phyloP scores from a whole-genome alignment of 2,797 vertebrate genomes.

The Synanceia verrucosa region DNA sequence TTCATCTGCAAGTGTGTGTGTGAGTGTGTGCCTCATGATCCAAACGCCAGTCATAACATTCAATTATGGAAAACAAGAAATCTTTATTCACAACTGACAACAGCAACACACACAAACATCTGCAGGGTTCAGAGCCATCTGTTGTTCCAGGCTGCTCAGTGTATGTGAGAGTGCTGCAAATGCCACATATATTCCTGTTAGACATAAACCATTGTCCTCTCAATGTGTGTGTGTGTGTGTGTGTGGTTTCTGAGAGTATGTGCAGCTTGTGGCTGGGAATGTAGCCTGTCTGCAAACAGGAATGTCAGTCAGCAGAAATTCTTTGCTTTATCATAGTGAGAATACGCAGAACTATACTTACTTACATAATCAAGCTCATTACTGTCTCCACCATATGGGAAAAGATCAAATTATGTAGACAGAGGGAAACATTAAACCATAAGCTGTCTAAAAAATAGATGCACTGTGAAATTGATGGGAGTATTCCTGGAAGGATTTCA shows the following conservation, averaged over 20 bases:
- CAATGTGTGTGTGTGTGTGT: constrained; percentile 15
- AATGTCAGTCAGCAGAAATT: constrained; percentile 61
- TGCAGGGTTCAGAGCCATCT: constrained; percentile 74
- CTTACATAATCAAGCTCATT: constrained; percentile 12
- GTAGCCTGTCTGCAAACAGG: constrained; percentile 44
- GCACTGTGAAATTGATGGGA: constrained; percentile 15
- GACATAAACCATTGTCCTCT: constrained; percentile 59
- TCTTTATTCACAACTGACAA: constrained; percentile 75
- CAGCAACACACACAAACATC: constrained; percentile 69
- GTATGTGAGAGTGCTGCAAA: constrained; percentile 37
- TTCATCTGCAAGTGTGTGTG: background rate
- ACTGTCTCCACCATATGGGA: constrained; percentile 13
- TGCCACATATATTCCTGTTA: constrained; percentile 45
- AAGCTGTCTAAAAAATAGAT: constrained; percentile 11
- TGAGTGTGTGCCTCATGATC: constrained; percentile 41
- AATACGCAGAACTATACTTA: constrained; percentile 20
- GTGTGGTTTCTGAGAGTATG: constrained; percentile 47
- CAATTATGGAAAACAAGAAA: constrained; percentile 73
- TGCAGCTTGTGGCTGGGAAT: constrained; percentile 49
- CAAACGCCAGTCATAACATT: constrained; percentile 61
- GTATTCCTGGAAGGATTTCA: constrained; percentile 17
- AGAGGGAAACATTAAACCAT: constrained; percentile 20
- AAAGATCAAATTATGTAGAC: constrained; percentile 12
- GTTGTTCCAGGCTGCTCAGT: constrained; percentile 67
- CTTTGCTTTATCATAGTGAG: constrained; percentile 35